Percentiles rank a stretch among this genome's conserved stretches.
These are phyloP conservation scores for Rhodeus uyekii DNA, from an alignment of 2,797 vertebrate genomes.

Conservation along the genomic window DNA sequence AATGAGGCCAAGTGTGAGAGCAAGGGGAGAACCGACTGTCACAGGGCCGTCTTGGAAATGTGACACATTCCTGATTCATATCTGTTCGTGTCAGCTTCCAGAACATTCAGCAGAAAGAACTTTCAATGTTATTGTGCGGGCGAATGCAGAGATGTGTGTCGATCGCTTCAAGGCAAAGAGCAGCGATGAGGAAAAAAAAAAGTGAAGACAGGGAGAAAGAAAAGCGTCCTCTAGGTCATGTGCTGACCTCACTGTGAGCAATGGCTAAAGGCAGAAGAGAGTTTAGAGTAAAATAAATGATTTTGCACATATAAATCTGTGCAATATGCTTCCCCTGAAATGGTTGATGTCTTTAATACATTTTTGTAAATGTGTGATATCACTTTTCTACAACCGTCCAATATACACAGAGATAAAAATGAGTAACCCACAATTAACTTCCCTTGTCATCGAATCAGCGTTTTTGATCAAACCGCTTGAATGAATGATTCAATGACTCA, in stretches of 20 bases:
- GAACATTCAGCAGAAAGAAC: constrained; percentile 16
- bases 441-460: not conserved
- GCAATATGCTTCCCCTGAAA: not conserved
- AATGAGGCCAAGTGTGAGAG: constrained; percentile 22
- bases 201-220: constrained; percentile 14
- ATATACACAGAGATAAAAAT: not conserved
- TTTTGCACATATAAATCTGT: not conserved
- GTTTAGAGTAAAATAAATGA: not conserved
- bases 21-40: constrained; percentile 1
- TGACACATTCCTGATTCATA: constrained; percentile 36
- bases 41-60: constrained; percentile 7
- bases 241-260: constrained; percentile 8
- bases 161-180: constrained; percentile 18
- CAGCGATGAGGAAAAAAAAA: constrained; percentile 1
- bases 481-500: not conserved
- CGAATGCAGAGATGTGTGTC: not conserved
- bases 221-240: not conserved
- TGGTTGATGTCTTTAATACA: not conserved
- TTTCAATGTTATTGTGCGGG: not conserved
- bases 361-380: not conserved
- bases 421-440: not conserved
- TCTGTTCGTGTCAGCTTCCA: constrained; percentile 23
- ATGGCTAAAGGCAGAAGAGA: not conserved
- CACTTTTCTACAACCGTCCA: not conserved
- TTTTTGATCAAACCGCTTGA: not conserved